Base-by-base conservation (phyloP, 2,797 vertebrate species). In the Sebastes ruberrimus region DNA sequence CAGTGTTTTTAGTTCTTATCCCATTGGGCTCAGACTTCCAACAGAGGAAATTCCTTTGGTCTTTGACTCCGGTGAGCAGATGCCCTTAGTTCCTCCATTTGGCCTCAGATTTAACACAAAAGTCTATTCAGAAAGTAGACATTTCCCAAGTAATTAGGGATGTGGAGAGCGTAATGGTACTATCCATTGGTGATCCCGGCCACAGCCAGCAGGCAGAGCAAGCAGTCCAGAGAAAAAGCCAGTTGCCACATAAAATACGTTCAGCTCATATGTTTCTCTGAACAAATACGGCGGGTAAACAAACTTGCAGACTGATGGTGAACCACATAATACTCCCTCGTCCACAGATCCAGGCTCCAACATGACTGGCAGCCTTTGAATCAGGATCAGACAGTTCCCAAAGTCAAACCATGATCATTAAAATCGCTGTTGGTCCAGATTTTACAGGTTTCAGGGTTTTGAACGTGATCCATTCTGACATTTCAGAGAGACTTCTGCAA, bases 301-400 rank as follows among this genome's bases (percentile, higher is more conserved):
- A 10, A 69, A 80, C 57, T 69, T 11, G 56, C 18, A 57, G 55
- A 68, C 59, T 53, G 49, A 78, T 6, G 33, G 49, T 63, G 78
- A 89, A 85, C 76, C 79, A 76, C 64, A 82, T 10, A 53, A 74
- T 18, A 56, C 61, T 83, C 61, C 74, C 22, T 83, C 71, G 30
- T 74, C 62, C 80, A 74, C 53, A 27, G 55, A 59, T 80, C 80
- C 63, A 49, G 30, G 68, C 74, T 90, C 68, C 75, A 74, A 87
- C 90, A 92, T 91, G 88, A 83, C 85, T 80, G 86, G 75, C 71
- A 35, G 60, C 73, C 30, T 70, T 11, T 65, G 71, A 65, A 65
- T 80, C 61, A 49, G 25, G 65, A 62, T 69, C 69, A 46, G 57
- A 74, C 25, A 4, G 70, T 38, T 82, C 28, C 76, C 16, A 52